phyloP scores from a whole-genome alignment of 2,113 vertebrate genomes.

The Cervus canadensis region DNA sequence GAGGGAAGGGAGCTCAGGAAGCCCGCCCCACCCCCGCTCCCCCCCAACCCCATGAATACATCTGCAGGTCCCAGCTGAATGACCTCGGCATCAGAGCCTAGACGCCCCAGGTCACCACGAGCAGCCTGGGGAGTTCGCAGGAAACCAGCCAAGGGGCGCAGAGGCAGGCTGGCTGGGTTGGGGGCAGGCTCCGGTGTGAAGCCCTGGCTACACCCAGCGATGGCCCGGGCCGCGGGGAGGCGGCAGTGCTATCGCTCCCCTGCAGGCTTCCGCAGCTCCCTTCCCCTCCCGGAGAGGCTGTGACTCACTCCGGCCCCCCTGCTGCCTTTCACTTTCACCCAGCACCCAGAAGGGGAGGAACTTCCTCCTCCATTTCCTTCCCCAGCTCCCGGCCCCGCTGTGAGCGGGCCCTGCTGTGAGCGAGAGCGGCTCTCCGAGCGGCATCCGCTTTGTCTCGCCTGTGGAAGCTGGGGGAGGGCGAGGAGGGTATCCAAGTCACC shows the following conservation, averaged over 20 bases:
- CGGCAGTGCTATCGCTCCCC: background rate
- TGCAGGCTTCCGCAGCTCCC: constrained; percentile 44
- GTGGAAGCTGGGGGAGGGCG: background rate
- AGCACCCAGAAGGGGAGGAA: constrained; percentile 56
- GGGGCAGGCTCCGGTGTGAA: background rate
- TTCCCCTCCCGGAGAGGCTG: background rate
- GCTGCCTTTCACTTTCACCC: constrained; percentile 68
- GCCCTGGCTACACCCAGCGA: background rate
- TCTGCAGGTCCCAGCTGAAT: background rate
- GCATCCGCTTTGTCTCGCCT: background rate
- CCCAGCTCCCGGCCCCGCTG: background rate
- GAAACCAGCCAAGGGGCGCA: no score
- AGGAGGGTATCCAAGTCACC: background rate
- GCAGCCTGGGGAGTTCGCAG: no score
- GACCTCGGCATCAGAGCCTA: no score
- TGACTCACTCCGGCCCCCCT: constrained; percentile 51
- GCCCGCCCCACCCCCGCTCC: background rate
- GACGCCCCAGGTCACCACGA: no score
- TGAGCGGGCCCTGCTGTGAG: background rate
- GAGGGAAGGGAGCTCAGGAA: background rate
- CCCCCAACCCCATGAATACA: background rate
- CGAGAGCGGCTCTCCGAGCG: background rate
- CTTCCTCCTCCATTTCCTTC: constrained; percentile 68
- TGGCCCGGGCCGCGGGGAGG: background rate
- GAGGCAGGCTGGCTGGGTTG: background rate